Evolutionary conservation across 2,113 vertebrate genomes (phyloP), one percentile per base, ranked within the genome.

Genomic region (Lasiurus cinereus): DNA sequence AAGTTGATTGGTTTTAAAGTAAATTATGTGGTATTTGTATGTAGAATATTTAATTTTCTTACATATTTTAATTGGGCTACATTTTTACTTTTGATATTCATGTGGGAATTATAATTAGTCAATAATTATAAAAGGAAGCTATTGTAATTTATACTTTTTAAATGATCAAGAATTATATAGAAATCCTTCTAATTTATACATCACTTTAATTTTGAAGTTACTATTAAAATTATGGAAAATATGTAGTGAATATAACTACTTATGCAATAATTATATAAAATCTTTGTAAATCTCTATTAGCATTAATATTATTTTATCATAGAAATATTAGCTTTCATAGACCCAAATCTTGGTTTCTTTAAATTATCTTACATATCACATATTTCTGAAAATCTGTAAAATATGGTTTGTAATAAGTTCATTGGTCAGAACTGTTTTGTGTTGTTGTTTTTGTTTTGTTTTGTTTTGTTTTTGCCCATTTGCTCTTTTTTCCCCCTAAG

Each of bases 1-100:
- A 56, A 92, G 11, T 80, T 70, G 16, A 89, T n/a, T 85, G 29
- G 9, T 90, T 93, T 94, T 79, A 62, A 91, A 62, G 22, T 92
- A 12, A 83, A 77, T 73, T 5, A 92, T 67, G 15, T 33, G 21
- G 2, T 74, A 88, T 78, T 78, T 73, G 24, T 73, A 91, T 66
- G 39, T 67, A 90, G 62, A 67, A 76, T 27, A 74, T 91, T 74
- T 24, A 46, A 48, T 89, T 64, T 88, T 84, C 59, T 82, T 80
- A 48, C 48, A 62, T 92, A 67, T 83, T 80, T 94, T 94, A 64
- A 79, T 66, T 92, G 24, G 7, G 48, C 2, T 46, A 52, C 6
- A 59, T 83, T 93, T 70, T 69, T 31, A 82, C 8, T 92, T 29
- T 90, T 33, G 73, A 43, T 87, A 62, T 73, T 29, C 18, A 67